Evolutionary conservation across 2,888 invertebrate species (phyloP).

Genomic region (Magallana nippona): DNA sequence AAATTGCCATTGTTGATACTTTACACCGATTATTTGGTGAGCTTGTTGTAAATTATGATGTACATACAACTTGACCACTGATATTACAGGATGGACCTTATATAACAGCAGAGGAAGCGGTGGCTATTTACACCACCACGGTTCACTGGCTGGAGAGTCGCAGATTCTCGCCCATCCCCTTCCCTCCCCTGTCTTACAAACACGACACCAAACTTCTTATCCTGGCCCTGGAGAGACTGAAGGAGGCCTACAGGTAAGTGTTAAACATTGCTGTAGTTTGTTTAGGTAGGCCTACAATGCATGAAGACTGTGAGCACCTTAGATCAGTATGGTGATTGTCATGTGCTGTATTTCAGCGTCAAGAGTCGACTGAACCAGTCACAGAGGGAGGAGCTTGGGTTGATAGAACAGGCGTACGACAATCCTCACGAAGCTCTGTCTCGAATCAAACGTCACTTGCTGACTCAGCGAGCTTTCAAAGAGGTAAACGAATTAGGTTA

Average conservation of each 20-base stretch:
- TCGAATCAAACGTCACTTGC: slow-evolving; percentile 98
- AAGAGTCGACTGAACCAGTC: slow-evolving; percentile 98
- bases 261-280: no score
- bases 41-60: neutral
- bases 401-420: slow-evolving; percentile 99
- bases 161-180: slow-evolving; percentile 99
- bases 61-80: neutral
- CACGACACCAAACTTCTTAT: slow-evolving; percentile 99
- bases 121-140: slow-evolving; percentile 99
- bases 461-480: slow-evolving; percentile 98
- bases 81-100: slow-evolving; percentile 93
- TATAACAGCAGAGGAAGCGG: slow-evolving; percentile 99
- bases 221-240: slow-evolving; percentile 95
- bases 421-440: slow-evolving; percentile 99
- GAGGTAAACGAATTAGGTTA: slow-evolving; percentile 84
- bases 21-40: no score
- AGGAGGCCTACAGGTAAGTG: slow-evolving; percentile 92
- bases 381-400: slow-evolving; percentile 97
- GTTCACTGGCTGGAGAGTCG: slow-evolving; percentile 99
- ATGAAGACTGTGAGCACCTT: neutral
- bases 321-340: neutral
- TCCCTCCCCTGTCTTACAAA: slow-evolving; percentile 99
- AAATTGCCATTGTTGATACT: no score
- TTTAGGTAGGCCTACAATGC: neutral
- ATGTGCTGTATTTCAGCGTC: slow-evolving; percentile 85